A percentile compares a stretch with the other conserved stretches of the same genome.
phyloP scores from a whole-genome alignment of 2,797 vertebrate species.

The Morus bassanus region DNA sequence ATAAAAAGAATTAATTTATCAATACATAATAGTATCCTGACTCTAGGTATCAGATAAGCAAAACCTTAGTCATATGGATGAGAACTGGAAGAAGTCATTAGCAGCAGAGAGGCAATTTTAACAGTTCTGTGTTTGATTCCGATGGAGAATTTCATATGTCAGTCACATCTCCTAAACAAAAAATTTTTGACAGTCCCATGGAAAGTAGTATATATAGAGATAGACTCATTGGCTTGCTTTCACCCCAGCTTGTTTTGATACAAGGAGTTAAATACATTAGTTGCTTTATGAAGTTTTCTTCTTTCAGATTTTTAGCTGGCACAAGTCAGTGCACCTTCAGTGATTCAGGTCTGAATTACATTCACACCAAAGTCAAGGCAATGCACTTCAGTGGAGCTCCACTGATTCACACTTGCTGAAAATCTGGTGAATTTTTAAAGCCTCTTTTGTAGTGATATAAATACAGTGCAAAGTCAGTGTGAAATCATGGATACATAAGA shows the following conservation, averaged over 20 bases:
- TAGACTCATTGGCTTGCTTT: not conserved
- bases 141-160: not conserved
- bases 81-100: not conserved
- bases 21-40: not conserved
- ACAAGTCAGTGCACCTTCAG: not conserved
- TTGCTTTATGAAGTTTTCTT: not conserved
- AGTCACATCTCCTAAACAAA: slow-evolving; percentile 20
- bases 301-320: not conserved
- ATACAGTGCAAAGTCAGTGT: not conserved
- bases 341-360: not conserved
- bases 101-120: not conserved
- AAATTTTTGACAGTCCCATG: not conserved
- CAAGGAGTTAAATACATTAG: not conserved
- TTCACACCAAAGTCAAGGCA: not conserved
- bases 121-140: not conserved
- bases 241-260: not conserved
- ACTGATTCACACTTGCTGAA: not conserved
- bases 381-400: not conserved
- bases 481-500: not conserved
- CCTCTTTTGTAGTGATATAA: not conserved
- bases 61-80: not conserved
- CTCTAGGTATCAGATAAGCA: not conserved
- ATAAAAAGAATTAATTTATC: slow-evolving; percentile 11
- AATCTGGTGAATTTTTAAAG: not conserved
- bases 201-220: not conserved